Conservation (phyloP, 1,140 invertebrate genomes). For the Macrocentrus cingulum region DNA sequence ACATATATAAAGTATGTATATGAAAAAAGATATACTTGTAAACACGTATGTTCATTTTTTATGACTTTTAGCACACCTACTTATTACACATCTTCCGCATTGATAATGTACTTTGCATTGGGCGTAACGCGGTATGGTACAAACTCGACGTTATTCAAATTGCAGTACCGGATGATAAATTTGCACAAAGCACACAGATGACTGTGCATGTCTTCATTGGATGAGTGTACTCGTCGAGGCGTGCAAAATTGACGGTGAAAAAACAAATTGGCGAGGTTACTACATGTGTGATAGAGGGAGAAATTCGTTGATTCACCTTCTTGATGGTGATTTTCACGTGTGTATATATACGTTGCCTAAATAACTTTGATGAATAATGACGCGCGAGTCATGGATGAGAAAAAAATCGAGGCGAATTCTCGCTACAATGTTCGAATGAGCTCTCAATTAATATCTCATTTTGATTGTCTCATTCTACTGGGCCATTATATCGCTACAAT, state of each 20-base stretch:
- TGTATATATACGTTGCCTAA: not conserved
- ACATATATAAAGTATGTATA: too few relatives aligned
- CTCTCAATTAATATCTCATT: constrained; percentile 20
- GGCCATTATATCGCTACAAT: not conserved
- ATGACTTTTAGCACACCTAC: too few relatives aligned
- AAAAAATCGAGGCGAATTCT: constrained; percentile 12
- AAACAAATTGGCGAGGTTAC: not conserved
- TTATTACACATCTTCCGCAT: too few relatives aligned
- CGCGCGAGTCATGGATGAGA: not conserved
- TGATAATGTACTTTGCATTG: too few relatives aligned
- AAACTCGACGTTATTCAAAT: too few relatives aligned
- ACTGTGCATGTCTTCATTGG: not conserved
- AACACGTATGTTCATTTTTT: too few relatives aligned
- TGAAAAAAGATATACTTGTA: too few relatives aligned
- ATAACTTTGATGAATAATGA: constrained; percentile 8
- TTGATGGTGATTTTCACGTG: not conserved
- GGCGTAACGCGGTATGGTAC: too few relatives aligned
- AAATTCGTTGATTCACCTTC: constrained; percentile 1
- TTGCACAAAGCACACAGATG: not conserved
- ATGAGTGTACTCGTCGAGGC: not conserved
- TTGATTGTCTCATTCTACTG: constrained; percentile 6
- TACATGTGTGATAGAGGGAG: not conserved
- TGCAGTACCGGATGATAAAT: too few relatives aligned
- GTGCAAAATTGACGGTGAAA: constrained; percentile 3
- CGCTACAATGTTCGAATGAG: not conserved